Evolutionary conservation across 2,888 invertebrate genomes (phyloP).

Genomic region (Drosophila buzzatii): DNA sequence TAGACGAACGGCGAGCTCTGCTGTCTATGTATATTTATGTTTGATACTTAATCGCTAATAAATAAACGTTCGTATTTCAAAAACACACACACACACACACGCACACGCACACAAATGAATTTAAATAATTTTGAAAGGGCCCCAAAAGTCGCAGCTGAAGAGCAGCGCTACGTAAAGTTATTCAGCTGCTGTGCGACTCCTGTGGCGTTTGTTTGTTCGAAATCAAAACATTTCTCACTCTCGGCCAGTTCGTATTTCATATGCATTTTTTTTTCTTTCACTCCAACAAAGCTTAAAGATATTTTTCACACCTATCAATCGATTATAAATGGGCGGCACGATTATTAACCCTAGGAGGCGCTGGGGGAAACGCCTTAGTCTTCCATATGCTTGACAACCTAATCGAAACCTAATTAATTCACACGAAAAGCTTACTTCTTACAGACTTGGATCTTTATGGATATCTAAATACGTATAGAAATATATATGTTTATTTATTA

Average conservation of each 20-base stretch:
- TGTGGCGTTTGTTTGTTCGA: constrained; percentile 74
- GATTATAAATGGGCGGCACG: constrained; percentile 29
- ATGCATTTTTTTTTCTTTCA: background rate
- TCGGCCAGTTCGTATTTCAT: constrained; percentile 9
- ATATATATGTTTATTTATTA: background rate
- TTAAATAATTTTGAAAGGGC: constrained; percentile 75
- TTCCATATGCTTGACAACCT: constrained; percentile 25
- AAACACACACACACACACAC: constrained; percentile 35
- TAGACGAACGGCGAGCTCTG: background rate
- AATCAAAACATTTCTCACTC: constrained; percentile 74
- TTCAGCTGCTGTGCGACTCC: constrained; percentile 64
- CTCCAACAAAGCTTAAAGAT: constrained; percentile 10
- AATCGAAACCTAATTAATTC: constrained; percentile 34
- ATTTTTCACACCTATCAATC: constrained; percentile 47
- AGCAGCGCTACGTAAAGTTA: constrained; percentile 12
- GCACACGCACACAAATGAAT: constrained; percentile 30
- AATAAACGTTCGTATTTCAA: constrained; percentile 77
- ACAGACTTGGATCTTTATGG: background rate
- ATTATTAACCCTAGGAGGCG: constrained; percentile 10
- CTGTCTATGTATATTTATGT: constrained; percentile 49
- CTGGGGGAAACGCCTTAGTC: constrained; percentile 17
- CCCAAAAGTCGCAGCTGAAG: constrained; percentile 1
- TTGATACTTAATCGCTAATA: constrained; percentile 75
- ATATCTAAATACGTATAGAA: background rate
- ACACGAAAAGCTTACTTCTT: background rate